These are phyloP conservation scores for Aphidius colemani DNA, from an alignment of 2,888 invertebrate species.

Conservation along the genomic window DNA sequence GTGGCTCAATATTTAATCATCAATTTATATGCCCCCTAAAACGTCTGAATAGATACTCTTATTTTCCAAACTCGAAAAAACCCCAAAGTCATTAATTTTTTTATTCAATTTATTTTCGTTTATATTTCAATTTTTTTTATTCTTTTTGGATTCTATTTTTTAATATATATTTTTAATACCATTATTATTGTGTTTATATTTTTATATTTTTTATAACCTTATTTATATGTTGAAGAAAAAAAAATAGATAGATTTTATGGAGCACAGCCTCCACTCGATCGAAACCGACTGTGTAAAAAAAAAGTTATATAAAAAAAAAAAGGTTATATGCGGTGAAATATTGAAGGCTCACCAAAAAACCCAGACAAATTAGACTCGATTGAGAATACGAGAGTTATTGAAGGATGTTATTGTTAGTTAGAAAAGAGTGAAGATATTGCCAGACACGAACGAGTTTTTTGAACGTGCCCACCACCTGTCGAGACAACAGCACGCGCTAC, in stretches of 20 bases:
- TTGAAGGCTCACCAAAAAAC: not conserved
- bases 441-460: slow-evolving; percentile 29
- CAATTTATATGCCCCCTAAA: not conserved
- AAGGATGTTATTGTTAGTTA: not conserved
- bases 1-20: not conserved
- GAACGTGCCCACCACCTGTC: slow-evolving; percentile 53
- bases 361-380: slow-evolving; percentile 51
- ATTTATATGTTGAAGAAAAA: slow-evolving; percentile 33
- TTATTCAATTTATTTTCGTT: slow-evolving; percentile 25
- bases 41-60: not conserved
- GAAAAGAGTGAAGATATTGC: slow-evolving; percentile 19
- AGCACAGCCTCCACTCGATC: slow-evolving; percentile 19
- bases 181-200: slow-evolving; percentile 27
- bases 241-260: slow-evolving; percentile 7
- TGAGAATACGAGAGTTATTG: slow-evolving; percentile 20
- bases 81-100: slow-evolving; percentile 17
- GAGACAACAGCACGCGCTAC: slow-evolving; percentile 50
- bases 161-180: too few species aligned
- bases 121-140: slow-evolving; percentile 38
- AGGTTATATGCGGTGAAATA: too few species aligned
- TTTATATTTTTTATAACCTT: slow-evolving; percentile 39
- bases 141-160: too few species aligned
- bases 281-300: slow-evolving; percentile 30
- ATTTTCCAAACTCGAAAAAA: slow-evolving; percentile 8
- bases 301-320: too few species aligned